Evolutionary conservation across 2,888 invertebrate genomes (phyloP).

Genomic region (Chironomus tentans): DNA sequence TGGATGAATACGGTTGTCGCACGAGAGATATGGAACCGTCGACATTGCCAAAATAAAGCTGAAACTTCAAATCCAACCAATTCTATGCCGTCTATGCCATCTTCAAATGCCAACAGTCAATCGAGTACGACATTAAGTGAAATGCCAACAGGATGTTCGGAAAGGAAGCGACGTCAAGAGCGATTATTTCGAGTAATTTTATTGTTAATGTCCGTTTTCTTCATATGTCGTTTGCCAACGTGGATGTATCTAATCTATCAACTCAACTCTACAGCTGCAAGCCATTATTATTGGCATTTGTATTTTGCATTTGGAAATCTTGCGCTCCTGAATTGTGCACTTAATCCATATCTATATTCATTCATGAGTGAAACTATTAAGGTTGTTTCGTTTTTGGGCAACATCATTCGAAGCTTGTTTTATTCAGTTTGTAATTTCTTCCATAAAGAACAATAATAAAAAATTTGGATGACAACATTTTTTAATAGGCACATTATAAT

Average conservation of each 20-base stretch:
- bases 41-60: conserved; percentile 31
- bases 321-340: conserved; percentile 46
- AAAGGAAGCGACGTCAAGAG: conserved; percentile 42
- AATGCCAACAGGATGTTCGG: neutral
- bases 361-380: conserved; percentile 47
- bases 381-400: neutral
- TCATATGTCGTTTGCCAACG: conserved; percentile 46
- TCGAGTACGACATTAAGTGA: too few species aligned
- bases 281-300: conserved; percentile 41
- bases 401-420: conserved; percentile 4
- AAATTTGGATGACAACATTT: neutral
- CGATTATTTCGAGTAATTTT: conserved; percentile 50
- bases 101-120: neutral
- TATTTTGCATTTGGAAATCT: conserved; percentile 45
- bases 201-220: conserved; percentile 47
- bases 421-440: neutral
- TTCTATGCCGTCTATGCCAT: too few species aligned
- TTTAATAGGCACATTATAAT: too few species aligned
- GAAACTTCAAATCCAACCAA: neutral
- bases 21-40: conserved; percentile 44
- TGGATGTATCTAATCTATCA: conserved; percentile 47
- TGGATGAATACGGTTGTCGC: conserved; percentile 47
- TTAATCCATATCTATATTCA: conserved; percentile 53
- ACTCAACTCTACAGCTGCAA: conserved; percentile 35
- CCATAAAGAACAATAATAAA: neutral